phyloP scores from a whole-genome alignment of 2,888 invertebrate genomes.

The Leucophenga montana region DNA sequence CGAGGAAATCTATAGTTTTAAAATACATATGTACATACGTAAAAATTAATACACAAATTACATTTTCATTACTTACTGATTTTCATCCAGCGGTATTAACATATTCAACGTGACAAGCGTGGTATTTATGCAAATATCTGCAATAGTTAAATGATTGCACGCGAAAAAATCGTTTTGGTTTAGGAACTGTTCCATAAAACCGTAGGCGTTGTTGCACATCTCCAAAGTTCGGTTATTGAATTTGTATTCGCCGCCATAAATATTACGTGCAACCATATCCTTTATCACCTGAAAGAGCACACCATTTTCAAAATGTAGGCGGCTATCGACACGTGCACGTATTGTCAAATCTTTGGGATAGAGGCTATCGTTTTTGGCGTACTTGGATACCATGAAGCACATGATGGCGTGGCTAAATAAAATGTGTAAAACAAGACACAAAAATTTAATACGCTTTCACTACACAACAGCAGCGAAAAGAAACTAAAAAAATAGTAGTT shows the following conservation, averaged over 20 bases:
- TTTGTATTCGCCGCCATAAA: slow-evolving; percentile 62
- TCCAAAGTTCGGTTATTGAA: slow-evolving; percentile 62
- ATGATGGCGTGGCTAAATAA: slow-evolving; percentile 74
- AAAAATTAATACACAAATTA: not conserved
- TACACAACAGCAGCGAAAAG: too few species aligned
- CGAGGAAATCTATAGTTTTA: slow-evolving; percentile 52
- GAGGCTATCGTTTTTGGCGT: slow-evolving; percentile 74
- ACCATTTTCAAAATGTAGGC: slow-evolving; percentile 75
- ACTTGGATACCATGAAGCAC: slow-evolving; percentile 75
- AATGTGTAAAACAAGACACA: not conserved
- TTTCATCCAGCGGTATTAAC: slow-evolving; percentile 65
- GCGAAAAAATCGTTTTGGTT: slow-evolving; percentile 61
- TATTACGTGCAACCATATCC: slow-evolving; percentile 70
- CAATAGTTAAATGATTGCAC: slow-evolving; percentile 68
- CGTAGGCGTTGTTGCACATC: slow-evolving; percentile 63
- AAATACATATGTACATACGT: slow-evolving; percentile 7
- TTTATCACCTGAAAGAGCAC: slow-evolving; percentile 74
- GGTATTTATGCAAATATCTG: slow-evolving; percentile 74
- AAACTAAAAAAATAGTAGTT: too few species aligned
- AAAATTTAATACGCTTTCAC: too few species aligned
- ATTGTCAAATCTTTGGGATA: slow-evolving; percentile 76
- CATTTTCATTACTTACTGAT: slow-evolving; percentile 39
- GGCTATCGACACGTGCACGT: slow-evolving; percentile 76
- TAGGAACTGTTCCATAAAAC: slow-evolving; percentile 69
- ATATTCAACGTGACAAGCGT: slow-evolving; percentile 70